Conservation (phyloP, 2,113 vertebrate genomes). For the Pimephales promelas region DNA sequence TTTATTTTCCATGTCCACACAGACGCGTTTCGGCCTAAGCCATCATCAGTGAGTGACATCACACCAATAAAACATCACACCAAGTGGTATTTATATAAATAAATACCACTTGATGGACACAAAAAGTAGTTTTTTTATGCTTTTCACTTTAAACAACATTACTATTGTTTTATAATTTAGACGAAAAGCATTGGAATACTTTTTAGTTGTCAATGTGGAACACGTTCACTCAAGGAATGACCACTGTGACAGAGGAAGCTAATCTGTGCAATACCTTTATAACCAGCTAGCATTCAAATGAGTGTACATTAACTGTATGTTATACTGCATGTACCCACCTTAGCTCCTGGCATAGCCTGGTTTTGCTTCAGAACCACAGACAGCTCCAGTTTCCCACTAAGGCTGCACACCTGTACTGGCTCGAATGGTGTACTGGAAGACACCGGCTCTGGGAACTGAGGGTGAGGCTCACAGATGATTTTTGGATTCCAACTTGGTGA, state of each 20-base stretch:
- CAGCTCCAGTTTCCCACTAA: slow-evolving; percentile 86
- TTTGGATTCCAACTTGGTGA: slow-evolving; percentile 99
- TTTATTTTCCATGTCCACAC: too few relatives aligned
- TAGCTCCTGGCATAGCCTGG: slow-evolving; percentile 90
- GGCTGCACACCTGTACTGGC: slow-evolving; percentile 88
- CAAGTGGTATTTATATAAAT: too few relatives aligned
- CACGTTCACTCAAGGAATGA: neutral
- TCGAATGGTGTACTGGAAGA: slow-evolving; percentile 82
- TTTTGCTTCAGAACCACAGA: slow-evolving; percentile 94
- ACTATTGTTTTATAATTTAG: too few relatives aligned
- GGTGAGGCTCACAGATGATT: slow-evolving; percentile 95
- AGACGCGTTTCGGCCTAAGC: too few relatives aligned
- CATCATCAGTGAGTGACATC: too few relatives aligned
- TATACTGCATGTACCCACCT: slow-evolving; percentile 70
- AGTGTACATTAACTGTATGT: neutral
- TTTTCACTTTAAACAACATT: too few relatives aligned
- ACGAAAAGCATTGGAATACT: neutral
- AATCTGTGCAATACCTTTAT: neutral
- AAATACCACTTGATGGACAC: too few relatives aligned
- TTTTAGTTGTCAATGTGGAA: neutral
- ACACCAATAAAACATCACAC: too few relatives aligned
- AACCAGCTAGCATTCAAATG: neutral
- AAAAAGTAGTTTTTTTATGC: too few relatives aligned
- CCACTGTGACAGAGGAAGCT: neutral
- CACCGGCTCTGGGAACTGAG: slow-evolving; percentile 88